These are phyloP conservation scores for Crossaster papposus DNA, from an alignment of 53 echinoderm and acorn worm genomes.

Conservation along the genomic window DNA sequence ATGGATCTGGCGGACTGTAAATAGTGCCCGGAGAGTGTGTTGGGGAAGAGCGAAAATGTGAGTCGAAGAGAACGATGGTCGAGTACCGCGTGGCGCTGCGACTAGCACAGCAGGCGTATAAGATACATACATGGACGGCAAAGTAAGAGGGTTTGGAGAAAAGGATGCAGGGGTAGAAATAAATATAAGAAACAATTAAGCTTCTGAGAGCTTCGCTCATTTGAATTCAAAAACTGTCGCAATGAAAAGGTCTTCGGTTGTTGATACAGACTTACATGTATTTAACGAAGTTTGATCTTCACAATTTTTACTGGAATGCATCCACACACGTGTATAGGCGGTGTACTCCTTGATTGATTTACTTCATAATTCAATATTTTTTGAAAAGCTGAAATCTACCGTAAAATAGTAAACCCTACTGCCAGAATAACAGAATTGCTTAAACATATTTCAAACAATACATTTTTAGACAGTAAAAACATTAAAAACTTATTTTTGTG, in stretches of 20 bases:
- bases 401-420: too few species aligned
- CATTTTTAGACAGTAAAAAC: too few species aligned
- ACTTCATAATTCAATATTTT: too few species aligned
- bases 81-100: neutral
- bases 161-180: neutral
- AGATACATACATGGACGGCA: too few species aligned
- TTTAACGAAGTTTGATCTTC: neutral
- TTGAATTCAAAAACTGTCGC: constrained; percentile 32
- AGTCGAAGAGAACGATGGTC: neutral
- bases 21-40: constrained; percentile 24
- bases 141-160: neutral
- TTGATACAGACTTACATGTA: neutral
- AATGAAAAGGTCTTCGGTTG: constrained; percentile 27
- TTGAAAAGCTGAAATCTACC: too few species aligned
- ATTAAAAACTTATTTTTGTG: neutral
- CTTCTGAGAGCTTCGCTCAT: constrained; percentile 17
- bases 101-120: neutral
- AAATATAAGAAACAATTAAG: constrained; percentile 32
- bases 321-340: too few species aligned
- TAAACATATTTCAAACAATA: neutral
- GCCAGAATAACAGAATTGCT: neutral
- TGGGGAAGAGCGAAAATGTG: neutral
- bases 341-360: too few species aligned
- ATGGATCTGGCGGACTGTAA: constrained; percentile 42
- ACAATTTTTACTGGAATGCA: neutral